Percentiles rank a stretch among this genome's conserved stretches.
Evolutionary conservation across 2,113 vertebrate species (phyloP).

Genomic region (Gopherus flavomarginatus): DNA sequence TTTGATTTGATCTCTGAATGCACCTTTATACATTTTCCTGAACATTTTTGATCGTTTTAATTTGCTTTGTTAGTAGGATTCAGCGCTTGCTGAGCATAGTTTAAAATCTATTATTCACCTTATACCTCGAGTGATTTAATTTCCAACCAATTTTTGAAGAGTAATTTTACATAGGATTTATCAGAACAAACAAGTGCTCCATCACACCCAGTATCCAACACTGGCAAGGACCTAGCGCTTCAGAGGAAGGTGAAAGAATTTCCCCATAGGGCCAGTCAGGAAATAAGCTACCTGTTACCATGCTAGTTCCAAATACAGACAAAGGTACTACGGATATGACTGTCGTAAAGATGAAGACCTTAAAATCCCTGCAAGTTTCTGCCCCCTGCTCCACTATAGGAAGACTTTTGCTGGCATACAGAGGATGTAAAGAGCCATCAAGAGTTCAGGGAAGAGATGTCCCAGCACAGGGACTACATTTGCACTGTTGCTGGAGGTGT

Average conservation of each 20-base stretch:
- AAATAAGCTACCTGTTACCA: too few species aligned
- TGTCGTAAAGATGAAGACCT: too few species aligned
- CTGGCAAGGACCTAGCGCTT: rapidly evolving
- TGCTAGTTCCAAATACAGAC: too few species aligned
- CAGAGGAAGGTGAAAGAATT: background rate
- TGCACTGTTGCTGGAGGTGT: too few species aligned
- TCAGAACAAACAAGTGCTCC: background rate
- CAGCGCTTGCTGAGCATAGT: background rate
- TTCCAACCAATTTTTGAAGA: background rate
- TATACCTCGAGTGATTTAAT: background rate
- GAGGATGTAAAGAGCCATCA: too few species aligned
- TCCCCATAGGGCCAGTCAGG: too few species aligned
- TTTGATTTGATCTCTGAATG: background rate
- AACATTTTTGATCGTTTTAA: background rate
- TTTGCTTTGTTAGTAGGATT: background rate
- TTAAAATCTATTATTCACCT: background rate
- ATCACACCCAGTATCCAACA: rapidly evolving
- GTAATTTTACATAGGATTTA: background rate
- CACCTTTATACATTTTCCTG: background rate
- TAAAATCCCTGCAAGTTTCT: too few species aligned
- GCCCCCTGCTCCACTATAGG: too few species aligned
- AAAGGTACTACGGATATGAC: too few species aligned
- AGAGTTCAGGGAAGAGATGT: too few species aligned
- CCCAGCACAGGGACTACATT: too few species aligned
- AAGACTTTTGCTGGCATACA: too few species aligned